Percentiles rank a stretch among this genome's conserved stretches.
phyloP scores from a whole-genome alignment of 2,797 vertebrate genomes.

The Chiloscyllium punctatum region DNA sequence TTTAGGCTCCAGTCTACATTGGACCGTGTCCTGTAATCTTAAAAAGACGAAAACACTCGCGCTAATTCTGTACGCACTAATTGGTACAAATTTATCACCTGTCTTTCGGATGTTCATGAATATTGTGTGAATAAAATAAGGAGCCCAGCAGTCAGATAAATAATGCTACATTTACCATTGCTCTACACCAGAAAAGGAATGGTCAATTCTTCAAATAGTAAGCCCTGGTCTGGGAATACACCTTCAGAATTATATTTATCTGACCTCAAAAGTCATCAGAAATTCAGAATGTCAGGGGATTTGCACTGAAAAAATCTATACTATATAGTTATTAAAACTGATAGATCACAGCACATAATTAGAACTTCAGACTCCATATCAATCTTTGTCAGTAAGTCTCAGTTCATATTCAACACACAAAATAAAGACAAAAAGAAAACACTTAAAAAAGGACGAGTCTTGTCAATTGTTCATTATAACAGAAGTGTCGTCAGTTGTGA shows the following conservation, averaged over 20 bases:
- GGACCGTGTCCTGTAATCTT: constrained; percentile 33
- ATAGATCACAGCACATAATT: constrained; percentile 24
- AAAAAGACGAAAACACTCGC: constrained; percentile 28
- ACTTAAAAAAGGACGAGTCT: background rate
- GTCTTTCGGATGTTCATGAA: constrained; percentile 29
- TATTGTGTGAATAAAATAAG: constrained; percentile 2
- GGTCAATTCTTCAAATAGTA: background rate
- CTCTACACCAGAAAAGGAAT: background rate
- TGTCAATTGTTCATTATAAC: background rate
- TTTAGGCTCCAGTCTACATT: constrained; percentile 19
- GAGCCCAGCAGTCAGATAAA: background rate
- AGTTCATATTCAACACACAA: background rate
- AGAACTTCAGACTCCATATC: constrained; percentile 22
- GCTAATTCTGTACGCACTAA: constrained; percentile 31
- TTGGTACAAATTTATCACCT: constrained; percentile 37
- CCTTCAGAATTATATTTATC: background rate
- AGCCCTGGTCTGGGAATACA: background rate
- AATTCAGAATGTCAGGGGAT: background rate
- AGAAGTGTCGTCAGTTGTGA: background rate
- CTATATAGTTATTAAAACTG: background rate
- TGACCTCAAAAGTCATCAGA: background rate
- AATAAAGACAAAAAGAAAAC: constrained; percentile 3
- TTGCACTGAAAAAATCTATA: constrained; percentile 18
- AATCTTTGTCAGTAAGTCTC: constrained; percentile 6
- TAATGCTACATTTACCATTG: background rate